A percentile compares a stretch with the other conserved stretches of the same genome.
These are phyloP conservation scores for Eumeta japonica DNA, from an alignment of 1,140 invertebrate genomes.

Conservation along the genomic window DNA sequence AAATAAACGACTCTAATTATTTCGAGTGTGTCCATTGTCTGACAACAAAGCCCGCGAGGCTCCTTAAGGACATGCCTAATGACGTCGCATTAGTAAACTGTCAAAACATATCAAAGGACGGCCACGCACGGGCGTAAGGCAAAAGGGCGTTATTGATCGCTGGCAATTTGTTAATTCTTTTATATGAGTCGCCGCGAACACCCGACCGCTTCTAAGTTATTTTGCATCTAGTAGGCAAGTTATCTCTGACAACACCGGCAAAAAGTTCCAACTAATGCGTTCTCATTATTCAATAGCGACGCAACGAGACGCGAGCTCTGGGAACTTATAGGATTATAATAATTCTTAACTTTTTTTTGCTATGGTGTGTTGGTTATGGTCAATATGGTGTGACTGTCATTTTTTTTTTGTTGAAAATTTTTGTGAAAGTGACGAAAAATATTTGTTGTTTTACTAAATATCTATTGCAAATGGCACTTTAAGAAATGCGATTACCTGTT, in stretches of 20 bases:
- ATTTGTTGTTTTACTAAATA: too few species aligned
- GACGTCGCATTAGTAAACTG: conserved; percentile 51
- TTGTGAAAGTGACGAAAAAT: too few species aligned
- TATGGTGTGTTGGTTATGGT: too few species aligned
- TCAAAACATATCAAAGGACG: conserved; percentile 54
- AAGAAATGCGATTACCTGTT: too few species aligned
- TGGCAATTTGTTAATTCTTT: conserved; percentile 47
- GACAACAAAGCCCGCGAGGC: conserved; percentile 27
- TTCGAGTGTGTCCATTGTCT: conserved; percentile 34
- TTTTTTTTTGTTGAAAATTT: too few species aligned
- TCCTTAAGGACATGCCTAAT: conserved; percentile 37
- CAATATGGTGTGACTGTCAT: too few species aligned
- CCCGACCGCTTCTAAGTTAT: conserved; percentile 22
- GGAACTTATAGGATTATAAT: not conserved
- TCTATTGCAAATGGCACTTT: too few species aligned
- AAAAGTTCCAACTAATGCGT: not conserved
- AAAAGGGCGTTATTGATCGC: conserved; percentile 33
- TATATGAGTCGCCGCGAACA: conserved; percentile 29
- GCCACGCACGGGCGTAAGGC: not conserved
- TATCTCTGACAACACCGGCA: not conserved
- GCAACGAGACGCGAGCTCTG: not conserved
- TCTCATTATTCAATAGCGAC: not conserved
- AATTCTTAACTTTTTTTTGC: not conserved
- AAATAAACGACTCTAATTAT: conserved; percentile 54
- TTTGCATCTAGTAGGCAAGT: conserved; percentile 21